Base-by-base conservation (phyloP, 2,888 invertebrate species). In the Synanthedon vespiformis region DNA sequence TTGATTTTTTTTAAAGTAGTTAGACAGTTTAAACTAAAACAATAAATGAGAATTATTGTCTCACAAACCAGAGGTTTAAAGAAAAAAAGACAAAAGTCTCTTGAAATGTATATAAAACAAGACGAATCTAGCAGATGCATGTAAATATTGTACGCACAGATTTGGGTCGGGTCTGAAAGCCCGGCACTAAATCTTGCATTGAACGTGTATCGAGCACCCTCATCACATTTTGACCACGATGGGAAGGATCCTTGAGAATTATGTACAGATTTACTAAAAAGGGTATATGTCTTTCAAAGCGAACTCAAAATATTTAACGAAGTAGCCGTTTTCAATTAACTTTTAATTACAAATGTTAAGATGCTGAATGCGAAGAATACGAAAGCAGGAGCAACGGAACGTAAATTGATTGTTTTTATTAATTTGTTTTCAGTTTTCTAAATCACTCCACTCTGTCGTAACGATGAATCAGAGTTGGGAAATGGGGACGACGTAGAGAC, bases 181-280 rank as follows among this genome's bases (percentile, higher is more conserved):
- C 55, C 61, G 61, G 58, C 60, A 61, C 60, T 70, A 65, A 69
- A 70, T 67, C 65, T 64, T 67, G 61, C 63, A 68, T 44, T 14
- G 44, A 13, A 14, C 13, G 44, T 44, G 52, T 58, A 52, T 56
- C 56, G 57, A 51, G 48, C n/a, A 72, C 71, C 72, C 68, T 66
- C 57, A 67, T 71, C 69, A 70, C 57, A 40, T 34, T 34, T 10
- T 16, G 14, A 14, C 13, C 44, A 44, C 14, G 12, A 44, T 44
- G 44, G n/a, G 14, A 44, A 14, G 44, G 44, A 44, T 44, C 44
- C 14, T 14, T 13, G 44, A 44, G 44, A 44, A 44, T 44, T 44
- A 44, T 44, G 44, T 11, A 44, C 6, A 44, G 44, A 14, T 44
- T n/a, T 44, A 13, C 44, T 44, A 14, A 13, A 13, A 13, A n/a